Evolutionary conservation across 2,113 vertebrate genomes (phyloP), one percentile per base, ranked within the genome.

Genomic region (Amphiprion ocellaris): DNA sequence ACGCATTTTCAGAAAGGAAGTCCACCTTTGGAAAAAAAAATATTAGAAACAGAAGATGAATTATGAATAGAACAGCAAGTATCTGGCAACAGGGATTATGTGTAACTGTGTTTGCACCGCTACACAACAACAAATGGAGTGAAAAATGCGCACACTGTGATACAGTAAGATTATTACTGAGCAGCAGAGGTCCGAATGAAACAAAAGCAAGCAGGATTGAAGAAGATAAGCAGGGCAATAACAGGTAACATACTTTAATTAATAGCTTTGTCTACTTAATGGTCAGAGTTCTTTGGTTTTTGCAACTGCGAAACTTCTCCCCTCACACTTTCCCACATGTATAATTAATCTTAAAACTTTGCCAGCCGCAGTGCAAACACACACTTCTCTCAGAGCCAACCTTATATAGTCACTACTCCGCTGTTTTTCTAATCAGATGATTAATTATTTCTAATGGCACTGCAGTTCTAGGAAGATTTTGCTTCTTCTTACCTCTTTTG

Each of bases 31-130:
- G 39, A 52, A 77, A 72, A 76, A 56, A 77, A 73, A 79, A 77
- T 68, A 61, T 70, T 37, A 68, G 26, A 56, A 19, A 49, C 72
- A 52, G 50, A 26, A 19, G 30, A 79, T 61, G 64, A 79, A 64
- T 87, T 55, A 80, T 86, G 81, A 86, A 73, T 65, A 54, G 63
- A 60, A 63, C 76, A 83, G 75, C 61, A 68, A 44, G 37, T 84
- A 65, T 81, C 17, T 81, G 62, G 72, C 66, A 39, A 17, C 10
- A 19, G 72, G 73, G 82, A 87, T 86, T 77, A 89, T 41, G 37
- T n/a, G 24, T n/a, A 56, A 60, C 53, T 72, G 49, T 41, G 49
- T 77, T 80, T 73, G 65, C 47, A 63, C 16, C 44, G 60, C 41
- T 44, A 50, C 56, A 62, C 79, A 75, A 69, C 44, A 52, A 66